phyloP scores from a whole-genome alignment of 2,113 vertebrate species.

The Cryptoleucopteryx plumbea region DNA sequence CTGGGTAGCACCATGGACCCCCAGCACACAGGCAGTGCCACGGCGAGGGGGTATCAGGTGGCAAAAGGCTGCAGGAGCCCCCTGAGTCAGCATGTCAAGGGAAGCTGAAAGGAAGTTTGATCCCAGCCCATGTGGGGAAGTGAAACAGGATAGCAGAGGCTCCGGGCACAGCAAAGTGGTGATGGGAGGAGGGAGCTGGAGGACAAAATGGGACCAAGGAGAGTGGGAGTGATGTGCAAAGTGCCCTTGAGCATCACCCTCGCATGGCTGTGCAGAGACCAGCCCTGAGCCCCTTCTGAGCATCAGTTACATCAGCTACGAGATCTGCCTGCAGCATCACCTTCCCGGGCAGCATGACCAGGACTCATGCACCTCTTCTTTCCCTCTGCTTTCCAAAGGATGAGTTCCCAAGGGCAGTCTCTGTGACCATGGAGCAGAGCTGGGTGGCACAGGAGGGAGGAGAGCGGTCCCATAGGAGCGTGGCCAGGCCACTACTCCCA shows the following conservation, averaged over 20 bases:
- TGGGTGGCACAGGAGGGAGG: not conserved
- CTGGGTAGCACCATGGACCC: not conserved
- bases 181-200: not conserved
- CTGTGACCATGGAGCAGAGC: fast-evolving
- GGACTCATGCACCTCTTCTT: fast-evolving
- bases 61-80: not conserved
- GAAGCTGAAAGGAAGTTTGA: not conserved
- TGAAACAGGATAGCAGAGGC: not conserved
- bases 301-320: not conserved
- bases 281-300: not conserved
- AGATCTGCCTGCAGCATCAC: not conserved
- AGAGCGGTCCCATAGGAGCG: fast-evolving
- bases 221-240: not conserved
- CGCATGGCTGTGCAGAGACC: not conserved
- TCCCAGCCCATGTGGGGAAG: not conserved
- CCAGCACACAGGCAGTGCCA: fast-evolving
- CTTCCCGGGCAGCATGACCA: fast-evolving
- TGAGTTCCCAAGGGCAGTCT: fast-evolving
- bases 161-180: not conserved
- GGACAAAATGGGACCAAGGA: not conserved
- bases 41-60: fast-evolving
- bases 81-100: no score
- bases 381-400: not conserved
- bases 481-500: not conserved
- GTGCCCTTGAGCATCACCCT: not conserved